phyloP scores from a whole-genome alignment of 1,140 invertebrate genomes.

The Solen grandis region DNA sequence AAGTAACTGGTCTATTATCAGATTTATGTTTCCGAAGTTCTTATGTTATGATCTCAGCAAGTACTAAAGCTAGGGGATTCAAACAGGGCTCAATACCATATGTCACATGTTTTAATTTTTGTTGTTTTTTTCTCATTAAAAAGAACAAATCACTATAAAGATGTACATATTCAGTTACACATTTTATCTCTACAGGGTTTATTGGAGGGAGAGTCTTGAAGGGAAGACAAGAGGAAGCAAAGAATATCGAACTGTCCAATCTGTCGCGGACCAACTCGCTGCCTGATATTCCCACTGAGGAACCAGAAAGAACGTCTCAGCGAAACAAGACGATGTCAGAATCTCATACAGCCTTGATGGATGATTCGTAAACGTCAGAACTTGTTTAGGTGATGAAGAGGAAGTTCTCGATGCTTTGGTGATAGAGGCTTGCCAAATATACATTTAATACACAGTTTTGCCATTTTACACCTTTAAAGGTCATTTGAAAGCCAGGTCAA shows the following conservation, averaged over 20 bases:
- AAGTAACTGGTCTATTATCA: background rate
- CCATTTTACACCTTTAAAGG: too few relatives aligned
- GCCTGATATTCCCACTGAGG: background rate
- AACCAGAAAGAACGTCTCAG: background rate
- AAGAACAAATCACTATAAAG: background rate
- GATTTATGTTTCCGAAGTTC: background rate
- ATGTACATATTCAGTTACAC: background rate
- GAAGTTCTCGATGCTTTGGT: too few relatives aligned
- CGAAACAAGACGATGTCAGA: too few relatives aligned
- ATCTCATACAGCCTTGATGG: too few relatives aligned
- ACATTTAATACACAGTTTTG: too few relatives aligned
- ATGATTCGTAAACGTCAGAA: too few relatives aligned
- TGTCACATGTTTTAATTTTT: background rate
- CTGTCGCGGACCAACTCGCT: constrained; percentile 59
- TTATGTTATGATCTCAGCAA: background rate
- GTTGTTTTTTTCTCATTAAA: background rate
- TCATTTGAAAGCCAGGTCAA: too few relatives aligned
- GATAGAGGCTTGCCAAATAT: too few relatives aligned
- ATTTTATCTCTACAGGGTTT: constrained; percentile 75
- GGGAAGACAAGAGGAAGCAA: constrained; percentile 59
- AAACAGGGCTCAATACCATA: background rate
- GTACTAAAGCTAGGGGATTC: too few relatives aligned
- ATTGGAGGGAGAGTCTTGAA: constrained; percentile 81
- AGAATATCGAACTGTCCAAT: constrained; percentile 65
- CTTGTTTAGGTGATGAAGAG: too few relatives aligned